Evolutionary conservation across 2,113 vertebrate genomes (phyloP), one percentile per base, ranked within the genome.

Genomic region (Nothoprocta perdicaria): DNA sequence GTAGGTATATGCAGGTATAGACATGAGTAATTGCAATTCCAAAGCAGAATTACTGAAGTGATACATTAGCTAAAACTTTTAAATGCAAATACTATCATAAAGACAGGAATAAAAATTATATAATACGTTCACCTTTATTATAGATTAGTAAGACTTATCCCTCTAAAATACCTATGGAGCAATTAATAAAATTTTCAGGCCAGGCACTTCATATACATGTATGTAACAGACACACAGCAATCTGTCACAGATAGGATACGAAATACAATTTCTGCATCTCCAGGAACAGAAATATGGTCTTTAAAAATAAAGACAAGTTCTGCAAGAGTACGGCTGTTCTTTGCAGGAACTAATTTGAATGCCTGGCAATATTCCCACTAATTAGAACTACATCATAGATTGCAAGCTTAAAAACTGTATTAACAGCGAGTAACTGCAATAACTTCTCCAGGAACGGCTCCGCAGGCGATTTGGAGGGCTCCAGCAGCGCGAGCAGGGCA

Each of bases 1-100:
- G 3, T 2, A 2, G 0, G 6, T 7, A 35, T 4, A 21, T 14
- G 9, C 12, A 78, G n/a, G 10, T 7, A 12, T 0, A 62, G 50
- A n/a, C 41, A 38, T 43, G 7, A 5, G 38, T 46, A 24, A 1
- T 22, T 50, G 33, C 33, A 45, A 40, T 33, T 40, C 41, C 72
- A 73, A 55, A 76, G 35, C 2, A 69, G 19, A 58, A 26, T 29
- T 68, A 66, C 40, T 40, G 14, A 35, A 35, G 21, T n/a, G 15
- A 6, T 7, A 0, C 12, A 26, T 14, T 63, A 23, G 46, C 24
- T 27, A 46, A 22, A 35, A 22, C 16, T 27, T 43, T 69, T 76
- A 43, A 41, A 62, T 33, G 83, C 53, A 86, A 27, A 38, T 55
- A 17, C 33, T 40, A 50, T 16, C 55, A 58, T 2, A 6, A 82